Conservation (phyloP, 2,797 vertebrate genomes). For the Galagoides demidoff region DNA sequence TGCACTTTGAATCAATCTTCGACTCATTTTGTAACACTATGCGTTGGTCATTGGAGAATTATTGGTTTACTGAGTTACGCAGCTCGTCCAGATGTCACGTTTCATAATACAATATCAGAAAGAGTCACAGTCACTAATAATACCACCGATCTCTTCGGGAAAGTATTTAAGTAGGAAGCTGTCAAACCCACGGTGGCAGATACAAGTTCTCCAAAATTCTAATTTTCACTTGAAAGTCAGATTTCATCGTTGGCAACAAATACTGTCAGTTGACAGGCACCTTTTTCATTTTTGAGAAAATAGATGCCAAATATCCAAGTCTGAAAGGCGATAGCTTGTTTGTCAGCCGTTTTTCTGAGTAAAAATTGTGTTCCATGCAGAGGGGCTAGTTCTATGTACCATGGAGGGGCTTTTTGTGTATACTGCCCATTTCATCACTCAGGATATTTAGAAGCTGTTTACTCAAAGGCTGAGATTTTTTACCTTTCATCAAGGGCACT, state of each 20-base stretch:
- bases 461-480: neutral
- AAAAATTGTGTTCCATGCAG: fast-evolving
- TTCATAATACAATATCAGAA: neutral
- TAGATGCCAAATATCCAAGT: neutral
- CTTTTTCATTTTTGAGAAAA: conserved; percentile 4
- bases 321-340: neutral
- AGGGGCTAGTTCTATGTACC: fast-evolving
- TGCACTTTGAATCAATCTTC: neutral
- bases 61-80: neutral
- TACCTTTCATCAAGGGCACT: neutral
- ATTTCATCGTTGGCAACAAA: conserved; percentile 40
- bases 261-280: conserved; percentile 35
- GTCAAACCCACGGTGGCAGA: conserved; percentile 36
- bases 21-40: neutral
- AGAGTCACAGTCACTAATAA: neutral
- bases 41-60: neutral
- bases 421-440: neutral
- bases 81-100: neutral
- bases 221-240: conserved; percentile 62
- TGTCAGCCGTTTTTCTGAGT: neutral
- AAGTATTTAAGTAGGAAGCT: conserved; percentile 19
- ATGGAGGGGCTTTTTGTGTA: fast-evolving
- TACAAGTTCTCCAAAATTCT: conserved; percentile 60
- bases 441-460: neutral
- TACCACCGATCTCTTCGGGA: neutral